phyloP scores from a whole-genome alignment of 2,797 vertebrate species.

The Myiotriccus ornatus region DNA sequence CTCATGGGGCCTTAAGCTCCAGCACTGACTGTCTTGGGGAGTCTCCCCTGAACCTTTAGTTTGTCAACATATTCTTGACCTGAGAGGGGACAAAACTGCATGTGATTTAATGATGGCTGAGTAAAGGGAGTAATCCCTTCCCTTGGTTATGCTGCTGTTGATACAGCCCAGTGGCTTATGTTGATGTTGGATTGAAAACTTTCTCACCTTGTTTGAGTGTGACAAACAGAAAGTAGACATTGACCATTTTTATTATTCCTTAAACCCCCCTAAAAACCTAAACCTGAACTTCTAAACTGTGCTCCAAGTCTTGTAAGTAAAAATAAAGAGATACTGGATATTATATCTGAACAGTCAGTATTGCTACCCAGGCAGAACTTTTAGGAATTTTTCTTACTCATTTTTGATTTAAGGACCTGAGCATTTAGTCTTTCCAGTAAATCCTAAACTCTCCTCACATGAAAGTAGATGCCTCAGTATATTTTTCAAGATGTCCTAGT shows the following conservation, averaged over 20 bases:
- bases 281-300: background rate
- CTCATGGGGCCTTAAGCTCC: background rate
- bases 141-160: background rate
- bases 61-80: background rate
- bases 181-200: background rate
- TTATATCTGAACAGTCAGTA: background rate
- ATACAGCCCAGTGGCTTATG: background rate
- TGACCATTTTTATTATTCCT: background rate
- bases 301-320: background rate
- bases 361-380: background rate
- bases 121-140: background rate
- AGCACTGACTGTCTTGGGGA: background rate
- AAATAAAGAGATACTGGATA: background rate
- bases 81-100: background rate
- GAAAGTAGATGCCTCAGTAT: background rate
- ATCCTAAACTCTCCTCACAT: background rate
- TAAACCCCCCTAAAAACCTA: background rate
- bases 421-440: background rate
- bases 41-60: background rate
- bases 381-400: background rate
- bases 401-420: background rate
- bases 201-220: background rate
- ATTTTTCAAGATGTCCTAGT: background rate
- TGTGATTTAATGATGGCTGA: background rate
- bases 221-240: background rate